These are phyloP conservation scores for Pardosa pseudoannulata DNA, from an alignment of 2,888 invertebrate species.

Conservation along the genomic window DNA sequence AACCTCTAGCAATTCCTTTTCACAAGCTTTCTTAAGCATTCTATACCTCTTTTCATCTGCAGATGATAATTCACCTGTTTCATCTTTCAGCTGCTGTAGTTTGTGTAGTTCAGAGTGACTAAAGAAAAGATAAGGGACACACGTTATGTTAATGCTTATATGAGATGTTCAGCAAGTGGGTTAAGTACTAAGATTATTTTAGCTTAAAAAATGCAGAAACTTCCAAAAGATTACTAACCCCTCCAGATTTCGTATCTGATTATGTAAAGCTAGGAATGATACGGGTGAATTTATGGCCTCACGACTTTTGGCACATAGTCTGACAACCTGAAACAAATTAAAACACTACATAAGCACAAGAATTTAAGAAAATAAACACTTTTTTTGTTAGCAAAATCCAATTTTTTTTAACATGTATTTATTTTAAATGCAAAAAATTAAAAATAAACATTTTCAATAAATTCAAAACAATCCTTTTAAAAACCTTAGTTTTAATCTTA, in stretches of 20 bases:
- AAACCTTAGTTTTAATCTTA: too few species aligned
- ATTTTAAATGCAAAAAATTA: too few species aligned
- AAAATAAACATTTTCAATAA: too few species aligned
- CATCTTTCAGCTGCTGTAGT: slow-evolving; percentile 96
- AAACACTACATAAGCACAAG: too few species aligned
- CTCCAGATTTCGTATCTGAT: slow-evolving; percentile 96
- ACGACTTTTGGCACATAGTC: slow-evolving; percentile 97
- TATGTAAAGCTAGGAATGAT: slow-evolving; percentile 96
- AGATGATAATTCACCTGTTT: slow-evolving; percentile 97
- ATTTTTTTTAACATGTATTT: too few species aligned
- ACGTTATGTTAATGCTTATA: too few species aligned
- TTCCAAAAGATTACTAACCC: slow-evolving; percentile 79
- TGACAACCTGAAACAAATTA: slow-evolving; percentile 82
- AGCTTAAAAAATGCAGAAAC: too few species aligned
- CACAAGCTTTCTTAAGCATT: slow-evolving; percentile 91
- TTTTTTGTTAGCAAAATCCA: too few species aligned
- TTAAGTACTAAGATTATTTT: too few species aligned
- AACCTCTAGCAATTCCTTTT: slow-evolving; percentile 88
- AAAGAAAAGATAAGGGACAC: slow-evolving; percentile 3
- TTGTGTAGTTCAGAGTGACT: slow-evolving; percentile 93
- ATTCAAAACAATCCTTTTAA: too few species aligned
- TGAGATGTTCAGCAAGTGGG: too few species aligned
- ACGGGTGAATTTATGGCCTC: slow-evolving; percentile 99
- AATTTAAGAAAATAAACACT: too few species aligned
- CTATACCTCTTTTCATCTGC: slow-evolving; percentile 96